Percentiles rank a stretch among this genome's conserved stretches.
These are phyloP conservation scores for Oscheius sp. DNA, from an alignment of 2,888 invertebrate species.

Conservation along the genomic window DNA sequence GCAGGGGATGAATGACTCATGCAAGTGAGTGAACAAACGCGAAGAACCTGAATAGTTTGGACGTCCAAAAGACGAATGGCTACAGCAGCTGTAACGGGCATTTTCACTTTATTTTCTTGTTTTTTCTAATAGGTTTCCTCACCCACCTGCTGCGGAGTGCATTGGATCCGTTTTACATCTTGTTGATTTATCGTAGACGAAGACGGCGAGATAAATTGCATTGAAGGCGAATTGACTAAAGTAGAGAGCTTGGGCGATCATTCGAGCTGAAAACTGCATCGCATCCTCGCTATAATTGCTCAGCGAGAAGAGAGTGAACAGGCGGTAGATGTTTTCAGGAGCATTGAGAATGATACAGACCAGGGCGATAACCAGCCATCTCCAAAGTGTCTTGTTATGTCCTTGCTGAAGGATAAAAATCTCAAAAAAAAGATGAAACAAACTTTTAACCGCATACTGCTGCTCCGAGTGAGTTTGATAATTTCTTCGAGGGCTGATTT, in stretches of 20 bases:
- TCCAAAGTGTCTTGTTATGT: conserved; percentile 39
- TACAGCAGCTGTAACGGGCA: conserved; percentile 1
- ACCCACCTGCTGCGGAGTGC: conserved; percentile 20
- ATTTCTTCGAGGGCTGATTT: conserved; percentile 40
- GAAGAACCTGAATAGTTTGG: conserved; percentile 1
- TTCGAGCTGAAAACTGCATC: conserved; percentile 23
- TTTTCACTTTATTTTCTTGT: neutral
- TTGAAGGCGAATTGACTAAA: conserved; percentile 49
- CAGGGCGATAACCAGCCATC: conserved; percentile 41
- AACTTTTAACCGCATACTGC: conserved; percentile 35
- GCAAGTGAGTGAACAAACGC: neutral
- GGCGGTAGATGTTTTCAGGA: conserved; percentile 39
- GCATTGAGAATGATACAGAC: conserved; percentile 40
- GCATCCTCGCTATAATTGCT: conserved; percentile 11
- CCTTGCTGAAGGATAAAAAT: conserved; percentile 30
- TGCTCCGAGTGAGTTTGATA: conserved; percentile 37
- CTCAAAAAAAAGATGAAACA: neutral
- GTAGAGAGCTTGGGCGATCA: conserved; percentile 39
- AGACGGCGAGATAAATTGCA: conserved; percentile 41
- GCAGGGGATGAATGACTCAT: neutral
- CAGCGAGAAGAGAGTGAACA: conserved; percentile 28
- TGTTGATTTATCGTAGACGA: conserved; percentile 41
- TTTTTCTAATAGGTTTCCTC: neutral
- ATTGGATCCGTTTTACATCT: conserved; percentile 28
- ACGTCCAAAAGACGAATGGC: conserved; percentile 9